phyloP scores from a whole-genome alignment of 2,113 vertebrate genomes.

The Nycticorax nycticorax region DNA sequence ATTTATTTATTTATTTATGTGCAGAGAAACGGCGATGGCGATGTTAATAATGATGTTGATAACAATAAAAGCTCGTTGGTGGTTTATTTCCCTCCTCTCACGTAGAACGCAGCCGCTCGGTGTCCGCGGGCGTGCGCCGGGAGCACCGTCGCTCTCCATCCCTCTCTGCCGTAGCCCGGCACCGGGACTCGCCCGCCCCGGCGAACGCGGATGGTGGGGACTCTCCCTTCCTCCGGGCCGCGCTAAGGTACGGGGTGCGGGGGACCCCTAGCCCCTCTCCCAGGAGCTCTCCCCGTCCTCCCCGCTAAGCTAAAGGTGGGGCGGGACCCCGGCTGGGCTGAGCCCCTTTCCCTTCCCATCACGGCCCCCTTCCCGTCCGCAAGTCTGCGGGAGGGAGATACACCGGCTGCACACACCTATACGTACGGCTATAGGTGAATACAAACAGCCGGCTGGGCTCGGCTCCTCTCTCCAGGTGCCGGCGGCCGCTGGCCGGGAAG shows the following conservation, averaged over 20 bases:
- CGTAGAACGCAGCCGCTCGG: not conserved
- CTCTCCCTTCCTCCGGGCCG: not conserved
- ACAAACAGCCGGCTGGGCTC: not conserved
- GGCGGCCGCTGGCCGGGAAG: no score
- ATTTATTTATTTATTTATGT: slow-evolving; percentile 99
- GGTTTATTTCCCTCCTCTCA: slow-evolving; percentile 3
- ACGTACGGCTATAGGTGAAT: not conserved
- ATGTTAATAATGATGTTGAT: not conserved
- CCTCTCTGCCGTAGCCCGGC: not conserved
- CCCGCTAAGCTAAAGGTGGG: not conserved
- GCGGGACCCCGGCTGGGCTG: not conserved
- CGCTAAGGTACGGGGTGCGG: not conserved
- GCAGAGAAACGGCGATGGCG: slow-evolving; percentile 69
- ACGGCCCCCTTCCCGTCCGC: not conserved
- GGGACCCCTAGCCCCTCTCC: no score
- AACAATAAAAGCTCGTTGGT: slow-evolving; percentile 57
- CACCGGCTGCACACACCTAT: not conserved
- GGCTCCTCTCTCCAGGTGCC: not conserved
- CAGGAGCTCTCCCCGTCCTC: not conserved
- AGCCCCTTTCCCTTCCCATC: not conserved
- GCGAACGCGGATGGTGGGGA: no score
- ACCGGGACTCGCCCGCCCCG: not conserved
- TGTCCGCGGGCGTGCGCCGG: not conserved
- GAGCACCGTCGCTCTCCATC: not conserved
- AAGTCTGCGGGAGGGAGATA: no score